A percentile compares a stretch with the other conserved stretches of the same genome.
Evolutionary conservation across 2,113 vertebrate genomes (phyloP).

Genomic region (Gulo gulo): DNA sequence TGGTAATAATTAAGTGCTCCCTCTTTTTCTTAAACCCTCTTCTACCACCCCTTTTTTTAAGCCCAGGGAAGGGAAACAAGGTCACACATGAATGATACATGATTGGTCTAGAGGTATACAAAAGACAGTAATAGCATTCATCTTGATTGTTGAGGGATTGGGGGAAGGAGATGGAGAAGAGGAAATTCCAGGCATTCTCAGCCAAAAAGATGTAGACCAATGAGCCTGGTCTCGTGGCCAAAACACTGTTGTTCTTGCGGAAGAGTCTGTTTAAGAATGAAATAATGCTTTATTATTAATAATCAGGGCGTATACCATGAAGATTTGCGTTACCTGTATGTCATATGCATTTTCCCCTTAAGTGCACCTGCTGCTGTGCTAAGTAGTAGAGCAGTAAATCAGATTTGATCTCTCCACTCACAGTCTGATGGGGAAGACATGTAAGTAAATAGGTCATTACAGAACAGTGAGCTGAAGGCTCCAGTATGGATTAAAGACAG

Average conservation of each 20-base stretch:
- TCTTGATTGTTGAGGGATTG: neutral
- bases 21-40: neutral
- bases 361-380: neutral
- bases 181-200: neutral
- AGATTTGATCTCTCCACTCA: neutral
- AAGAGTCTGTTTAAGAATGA: neutral
- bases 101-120: neutral
- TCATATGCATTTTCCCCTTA: neutral
- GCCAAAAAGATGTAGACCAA: neutral
- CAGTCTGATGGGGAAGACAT: neutral
- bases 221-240: neutral
- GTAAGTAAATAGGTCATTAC: neutral
- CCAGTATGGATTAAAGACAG: neutral
- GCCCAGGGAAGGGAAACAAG: neutral
- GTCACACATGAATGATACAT: neutral
- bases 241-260: neutral
- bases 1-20: neutral
- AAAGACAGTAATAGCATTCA: neutral
- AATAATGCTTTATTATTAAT: conserved; percentile 2
- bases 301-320: neutral
- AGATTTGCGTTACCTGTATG: neutral
- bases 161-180: neutral
- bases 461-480: neutral
- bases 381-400: neutral
- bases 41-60: neutral